Conservation (phyloP, 2,888 invertebrate species). For the Itoplectis maculator region DNA sequence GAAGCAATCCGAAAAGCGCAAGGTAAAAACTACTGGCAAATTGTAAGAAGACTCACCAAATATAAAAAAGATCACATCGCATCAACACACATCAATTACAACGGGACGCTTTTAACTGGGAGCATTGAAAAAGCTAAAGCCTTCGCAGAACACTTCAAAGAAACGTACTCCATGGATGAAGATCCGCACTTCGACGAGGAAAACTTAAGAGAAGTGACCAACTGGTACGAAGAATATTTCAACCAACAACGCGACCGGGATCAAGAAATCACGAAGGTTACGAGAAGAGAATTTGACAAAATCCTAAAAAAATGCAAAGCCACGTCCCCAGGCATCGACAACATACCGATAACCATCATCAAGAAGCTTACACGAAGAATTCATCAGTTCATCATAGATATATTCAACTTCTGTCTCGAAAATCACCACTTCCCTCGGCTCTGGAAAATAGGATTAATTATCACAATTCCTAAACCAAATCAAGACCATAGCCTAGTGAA, state of each 20-base stretch:
- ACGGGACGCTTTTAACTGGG: not conserved
- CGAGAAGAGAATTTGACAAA: not conserved
- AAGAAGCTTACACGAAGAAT: constrained; percentile 6
- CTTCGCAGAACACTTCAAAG: constrained; percentile 41
- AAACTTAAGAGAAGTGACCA: constrained; percentile 1
- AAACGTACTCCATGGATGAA: not conserved
- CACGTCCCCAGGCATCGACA: constrained; percentile 12
- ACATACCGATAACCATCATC: constrained; percentile 18
- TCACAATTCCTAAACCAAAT: constrained; percentile 23
- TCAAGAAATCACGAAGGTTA: not conserved
- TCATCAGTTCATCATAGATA: constrained; percentile 22
- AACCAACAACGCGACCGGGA: not conserved
- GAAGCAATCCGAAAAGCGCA: constrained; percentile 15
- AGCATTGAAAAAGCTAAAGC: constrained; percentile 22
- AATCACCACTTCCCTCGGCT: not conserved
- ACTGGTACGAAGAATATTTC: constrained; percentile 39
- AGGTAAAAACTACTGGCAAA: constrained; percentile 53
- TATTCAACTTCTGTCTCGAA: constrained; percentile 7
- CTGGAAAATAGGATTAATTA: constrained; percentile 25
- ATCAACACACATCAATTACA: constrained; percentile 3
- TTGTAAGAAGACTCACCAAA: constrained; percentile 29
- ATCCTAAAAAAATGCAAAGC: constrained; percentile 26
- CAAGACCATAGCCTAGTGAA: constrained; percentile 22
- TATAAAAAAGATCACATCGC: constrained; percentile 2
- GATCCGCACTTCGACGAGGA: constrained; percentile 27